Evolutionary conservation across 2,888 invertebrate genomes (phyloP).

Genomic region (Ennomos quercinarius): DNA sequence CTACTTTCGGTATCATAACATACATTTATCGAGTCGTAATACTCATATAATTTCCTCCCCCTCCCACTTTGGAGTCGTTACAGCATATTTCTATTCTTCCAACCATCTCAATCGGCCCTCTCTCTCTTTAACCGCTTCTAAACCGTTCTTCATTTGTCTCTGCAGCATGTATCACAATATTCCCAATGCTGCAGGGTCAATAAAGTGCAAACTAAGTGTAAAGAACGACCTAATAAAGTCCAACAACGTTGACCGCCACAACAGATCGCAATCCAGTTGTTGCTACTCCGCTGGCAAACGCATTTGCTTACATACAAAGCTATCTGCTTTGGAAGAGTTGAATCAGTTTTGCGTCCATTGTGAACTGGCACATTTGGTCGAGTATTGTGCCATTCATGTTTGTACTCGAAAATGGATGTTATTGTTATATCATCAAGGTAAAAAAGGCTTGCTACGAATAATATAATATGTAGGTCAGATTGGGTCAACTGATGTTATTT

Average conservation of each 20-base stretch:
- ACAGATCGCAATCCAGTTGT: slow-evolving; percentile 39
- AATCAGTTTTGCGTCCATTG: slow-evolving; percentile 48
- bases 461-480: too few relatives aligned
- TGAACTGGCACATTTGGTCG: slow-evolving; percentile 26
- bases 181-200: not conserved
- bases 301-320: slow-evolving; percentile 49
- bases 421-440: slow-evolving; percentile 17
- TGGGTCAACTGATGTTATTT: too few relatives aligned
- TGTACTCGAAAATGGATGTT: slow-evolving; percentile 16
- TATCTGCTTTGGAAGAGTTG: slow-evolving; percentile 45
- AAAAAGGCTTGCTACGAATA: slow-evolving; percentile 8
- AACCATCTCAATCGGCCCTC: too few relatives aligned
- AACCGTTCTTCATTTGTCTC: too few relatives aligned
- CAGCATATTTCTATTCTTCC: too few relatives aligned
- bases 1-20: too few relatives aligned
- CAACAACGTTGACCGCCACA: slow-evolving; percentile 16
- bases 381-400: slow-evolving; percentile 19
- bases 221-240: slow-evolving; percentile 7
- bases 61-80: too few relatives aligned
- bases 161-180: too few relatives aligned
- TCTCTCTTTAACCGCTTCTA: too few relatives aligned
- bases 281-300: slow-evolving; percentile 45
- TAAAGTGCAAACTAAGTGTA: slow-evolving; percentile 5
- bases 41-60: too few relatives aligned
- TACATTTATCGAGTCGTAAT: too few relatives aligned